Conservation (phyloP, 2,797 vertebrate genomes). For the Sylvia borin region DNA sequence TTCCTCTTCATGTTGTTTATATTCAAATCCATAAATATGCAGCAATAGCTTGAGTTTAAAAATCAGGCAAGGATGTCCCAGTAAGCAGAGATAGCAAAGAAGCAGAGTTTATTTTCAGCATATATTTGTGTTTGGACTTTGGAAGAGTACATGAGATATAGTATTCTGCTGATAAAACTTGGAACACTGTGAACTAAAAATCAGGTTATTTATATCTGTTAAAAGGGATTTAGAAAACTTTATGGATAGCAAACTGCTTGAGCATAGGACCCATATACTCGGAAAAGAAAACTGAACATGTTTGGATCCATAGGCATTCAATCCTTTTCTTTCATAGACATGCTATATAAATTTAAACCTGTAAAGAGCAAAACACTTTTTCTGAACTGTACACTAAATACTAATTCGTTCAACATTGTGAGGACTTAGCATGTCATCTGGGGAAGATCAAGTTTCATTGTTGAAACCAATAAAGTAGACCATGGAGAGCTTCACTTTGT, state of each 20-base stretch:
- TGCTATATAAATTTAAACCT: not conserved
- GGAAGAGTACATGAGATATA: not conserved
- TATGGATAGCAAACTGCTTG: not conserved
- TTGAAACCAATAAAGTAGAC: not conserved
- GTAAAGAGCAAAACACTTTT: not conserved
- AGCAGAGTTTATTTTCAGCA: not conserved
- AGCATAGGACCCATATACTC: not conserved
- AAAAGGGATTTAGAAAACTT: not conserved
- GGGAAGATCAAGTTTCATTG: not conserved
- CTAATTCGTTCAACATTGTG: not conserved
- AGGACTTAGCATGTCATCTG: not conserved
- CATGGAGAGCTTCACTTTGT: not conserved
- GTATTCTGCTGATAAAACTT: constrained; percentile 1
- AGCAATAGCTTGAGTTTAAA: not conserved
- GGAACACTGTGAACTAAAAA: not conserved
- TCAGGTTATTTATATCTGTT: not conserved
- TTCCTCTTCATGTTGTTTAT: not conserved
- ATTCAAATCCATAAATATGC: not conserved
- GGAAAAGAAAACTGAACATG: not conserved
- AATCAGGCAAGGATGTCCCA: not conserved
- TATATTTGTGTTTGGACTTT: not conserved
- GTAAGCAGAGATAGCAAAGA: not conserved
- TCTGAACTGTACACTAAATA: not conserved
- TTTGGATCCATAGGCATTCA: not conserved
- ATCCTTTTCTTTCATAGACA: not conserved